Evolutionary conservation across 2,797 vertebrate species (phyloP).

Genomic region (Catostomus latipinnis): DNA sequence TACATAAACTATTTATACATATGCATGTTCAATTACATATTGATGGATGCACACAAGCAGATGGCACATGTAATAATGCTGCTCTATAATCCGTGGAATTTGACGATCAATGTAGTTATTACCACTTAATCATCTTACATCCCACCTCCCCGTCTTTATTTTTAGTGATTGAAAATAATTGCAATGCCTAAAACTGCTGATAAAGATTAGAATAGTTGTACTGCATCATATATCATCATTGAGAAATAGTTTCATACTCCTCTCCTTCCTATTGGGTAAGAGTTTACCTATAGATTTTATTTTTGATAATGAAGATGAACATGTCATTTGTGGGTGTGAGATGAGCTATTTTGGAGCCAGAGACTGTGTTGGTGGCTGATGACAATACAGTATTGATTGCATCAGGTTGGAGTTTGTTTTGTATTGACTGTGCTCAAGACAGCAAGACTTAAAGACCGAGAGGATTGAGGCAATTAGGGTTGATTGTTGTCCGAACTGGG

Average conservation of each 20-base stretch:
- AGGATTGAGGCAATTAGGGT: conserved; percentile 80
- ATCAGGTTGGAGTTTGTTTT: conserved; percentile 58
- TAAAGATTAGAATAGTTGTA: not conserved
- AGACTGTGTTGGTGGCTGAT: conserved; percentile 35
- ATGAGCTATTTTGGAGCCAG: not conserved
- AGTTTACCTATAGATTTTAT: not conserved
- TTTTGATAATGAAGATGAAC: conserved; percentile 1
- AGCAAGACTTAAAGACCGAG: conserved; percentile 69
- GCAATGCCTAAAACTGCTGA: not conserved
- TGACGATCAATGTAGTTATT: conserved; percentile 39
- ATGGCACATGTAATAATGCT: conserved; percentile 30
- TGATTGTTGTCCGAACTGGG: conserved; percentile 72
- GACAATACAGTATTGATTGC: conserved; percentile 13
- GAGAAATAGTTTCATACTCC: conserved; percentile 1
- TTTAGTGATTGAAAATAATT: conserved; percentile 11
- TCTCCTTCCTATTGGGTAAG: not conserved
- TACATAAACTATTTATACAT: not conserved
- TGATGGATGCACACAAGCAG: conserved; percentile 19
- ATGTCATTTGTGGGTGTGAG: not conserved
- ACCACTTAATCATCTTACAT: conserved; percentile 26
- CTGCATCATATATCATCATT: not conserved
- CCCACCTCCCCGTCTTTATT: not conserved
- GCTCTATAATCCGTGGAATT: conserved; percentile 27
- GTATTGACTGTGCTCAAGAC: conserved; percentile 46
- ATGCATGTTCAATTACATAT: not conserved